Base-by-base conservation (phyloP, 2,113 vertebrate species). In the Etheostoma spectabile region DNA sequence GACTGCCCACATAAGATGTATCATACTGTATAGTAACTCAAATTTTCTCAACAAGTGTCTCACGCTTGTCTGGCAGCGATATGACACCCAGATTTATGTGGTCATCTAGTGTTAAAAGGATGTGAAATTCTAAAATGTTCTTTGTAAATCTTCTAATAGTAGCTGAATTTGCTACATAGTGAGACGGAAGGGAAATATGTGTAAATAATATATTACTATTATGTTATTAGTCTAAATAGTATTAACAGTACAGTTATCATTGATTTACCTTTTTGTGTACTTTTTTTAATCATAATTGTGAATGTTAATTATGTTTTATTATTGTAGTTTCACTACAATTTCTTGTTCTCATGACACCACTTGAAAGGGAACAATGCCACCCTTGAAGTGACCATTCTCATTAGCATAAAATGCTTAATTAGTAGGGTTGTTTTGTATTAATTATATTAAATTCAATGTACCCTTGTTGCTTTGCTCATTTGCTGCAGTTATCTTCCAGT, bases 371-470 rank as follows among this genome's bases (percentile, higher is more conserved):
- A 78, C 13, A 42, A 6, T 67, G 18, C 19, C 51, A 46, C 33
- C 49, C n/a, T 21, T n/a, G 19, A 59, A 35, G 27, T 49, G 45
- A 27, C 5, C 45, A 38, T 42, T 13, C 22, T 48, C 7, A 82
- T 64, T 49, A 65, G 27, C 38, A 83, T 57, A 67, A 63, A 74
- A 56, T 35, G 19, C 30, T 65, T 73, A 81, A 66, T 60, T 52
- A 55, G 14, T 27, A 66, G 15, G 14, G 30, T 78, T 13, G 22
- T 53, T 82, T 84, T 79, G 33, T 62, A 15, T 52, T 72, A 38
- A 30, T 72, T 51, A 66, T 62, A 68, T 72, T 71, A 51, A 57
- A 53, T 72, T 67, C 4, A 63, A 7, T 60, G 52, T 65, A n/a
- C 15, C 45, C 62, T 46, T 27, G 22, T 55, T 65, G 59, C 69